Base-by-base conservation (phyloP, 2,888 invertebrate genomes). In the Brenthis daphne region DNA sequence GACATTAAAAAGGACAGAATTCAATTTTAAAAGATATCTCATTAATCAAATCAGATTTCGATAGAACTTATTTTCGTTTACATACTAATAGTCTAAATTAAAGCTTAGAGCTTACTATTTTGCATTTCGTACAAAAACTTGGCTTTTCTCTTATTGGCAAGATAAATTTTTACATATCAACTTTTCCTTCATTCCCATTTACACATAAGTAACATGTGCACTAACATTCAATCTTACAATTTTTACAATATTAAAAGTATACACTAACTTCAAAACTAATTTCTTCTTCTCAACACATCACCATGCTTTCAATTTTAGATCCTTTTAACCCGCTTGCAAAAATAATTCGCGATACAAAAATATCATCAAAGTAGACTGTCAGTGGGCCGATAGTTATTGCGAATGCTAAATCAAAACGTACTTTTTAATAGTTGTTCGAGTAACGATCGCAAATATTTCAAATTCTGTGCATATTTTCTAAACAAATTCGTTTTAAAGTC, bases 351-450 rank as follows among this genome's bases (percentile, higher is more conserved):
- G 50, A 33, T 29, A 43, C 63, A 51, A 57, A 57, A 64, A 57
- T 64, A 68, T 57, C 64, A 53, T 57, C 64, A 68, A 68, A 64
- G 57, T 57, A 50, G 67, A 57, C 53, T 68, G 53, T 64, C 53
- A 53, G 64, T 68, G 64, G 64, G 64, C 16, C 37, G 68, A 57
- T 64, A 51, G 64, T 43, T 48, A 53, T 13, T 48, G 33, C 53
- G 43, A 68, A 57, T 53, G 43, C 51, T 57, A 57, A 68, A 67
- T 55, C 55, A 55, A 67, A 66, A 58, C 58, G 47, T 58, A 66
- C 53, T 50, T 60, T 60, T 60, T 60, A 60, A 60, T 60, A 60
- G 50, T 60, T 48, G 29, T 60, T n/a, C 60, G 60, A 48, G 60
- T 60, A 60, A 60, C 60, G 60, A 33, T 50, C 60, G 60, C 37